These are phyloP conservation scores for Perizoma flavofasciatum DNA, from an alignment of 2,888 invertebrate genomes.

Conservation along the genomic window DNA sequence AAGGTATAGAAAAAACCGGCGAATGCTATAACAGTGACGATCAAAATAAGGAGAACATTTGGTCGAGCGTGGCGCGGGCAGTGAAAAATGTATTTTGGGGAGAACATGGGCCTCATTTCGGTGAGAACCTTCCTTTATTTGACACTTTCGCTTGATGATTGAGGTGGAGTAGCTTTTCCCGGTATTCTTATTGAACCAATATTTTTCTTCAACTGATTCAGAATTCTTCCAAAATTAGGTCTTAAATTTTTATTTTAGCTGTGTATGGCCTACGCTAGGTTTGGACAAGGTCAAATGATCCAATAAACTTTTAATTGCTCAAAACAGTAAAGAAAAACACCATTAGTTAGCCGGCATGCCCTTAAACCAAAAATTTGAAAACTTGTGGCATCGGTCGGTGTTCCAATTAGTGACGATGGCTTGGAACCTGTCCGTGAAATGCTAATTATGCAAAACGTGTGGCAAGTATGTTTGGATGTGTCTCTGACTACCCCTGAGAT, in stretches of 20 bases:
- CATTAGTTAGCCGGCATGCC: no score
- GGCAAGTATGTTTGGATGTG: no score
- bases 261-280: no score
- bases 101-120: constrained; percentile 53
- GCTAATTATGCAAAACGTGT: no score
- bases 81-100: constrained; percentile 78
- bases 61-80: constrained; percentile 72
- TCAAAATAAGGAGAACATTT: constrained; percentile 70
- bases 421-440: no score
- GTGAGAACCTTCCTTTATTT: constrained; percentile 47
- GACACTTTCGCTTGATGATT: constrained; percentile 11
- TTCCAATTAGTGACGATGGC: no score
- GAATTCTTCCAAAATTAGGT: not conserved
- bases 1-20: constrained; percentile 39
- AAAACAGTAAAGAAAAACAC: no score
- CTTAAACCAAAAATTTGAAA: no score
- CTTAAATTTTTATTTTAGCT: not conserved
- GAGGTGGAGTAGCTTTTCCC: constrained; percentile 6
- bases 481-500: no score
- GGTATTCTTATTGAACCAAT: constrained; percentile 5
- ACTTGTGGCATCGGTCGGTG: no score
- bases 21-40: constrained; percentile 50
- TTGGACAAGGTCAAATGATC: no score
- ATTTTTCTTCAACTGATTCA: constrained; percentile 6
- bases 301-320: no score